These are phyloP conservation scores for Brassicogethes aeneus DNA, from an alignment of 2,888 invertebrate genomes.

Conservation along the genomic window DNA sequence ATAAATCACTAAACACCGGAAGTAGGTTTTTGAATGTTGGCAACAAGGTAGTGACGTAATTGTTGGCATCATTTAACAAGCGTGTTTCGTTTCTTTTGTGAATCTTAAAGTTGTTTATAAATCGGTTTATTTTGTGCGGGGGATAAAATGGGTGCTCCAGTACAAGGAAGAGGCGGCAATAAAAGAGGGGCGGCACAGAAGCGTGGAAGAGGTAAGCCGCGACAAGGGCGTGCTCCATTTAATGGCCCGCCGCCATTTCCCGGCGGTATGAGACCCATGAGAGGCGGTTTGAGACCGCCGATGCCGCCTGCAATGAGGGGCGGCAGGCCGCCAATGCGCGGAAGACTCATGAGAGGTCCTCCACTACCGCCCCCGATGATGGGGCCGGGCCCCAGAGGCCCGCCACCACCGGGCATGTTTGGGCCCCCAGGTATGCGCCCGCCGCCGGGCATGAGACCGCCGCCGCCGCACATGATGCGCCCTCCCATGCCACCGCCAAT, in stretches of 20 bases:
- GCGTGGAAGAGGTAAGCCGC: slow-evolving; percentile 20
- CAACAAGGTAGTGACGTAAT: too few relatives aligned
- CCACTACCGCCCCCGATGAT: slow-evolving; percentile 24
- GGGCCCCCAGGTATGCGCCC: slow-evolving; percentile 15
- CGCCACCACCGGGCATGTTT: slow-evolving; percentile 12
- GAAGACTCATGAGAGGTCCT: slow-evolving; percentile 21
- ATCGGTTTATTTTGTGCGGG: too few relatives aligned
- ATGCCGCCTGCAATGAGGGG: slow-evolving; percentile 25
- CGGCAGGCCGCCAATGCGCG: slow-evolving; percentile 16
- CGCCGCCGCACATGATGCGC: slow-evolving; percentile 26
- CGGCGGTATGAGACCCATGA: slow-evolving; percentile 21
- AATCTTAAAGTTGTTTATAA: too few relatives aligned
- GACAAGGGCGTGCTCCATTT: slow-evolving; percentile 21
- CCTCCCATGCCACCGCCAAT: slow-evolving; percentile 26
- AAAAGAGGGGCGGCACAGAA: slow-evolving; percentile 18
- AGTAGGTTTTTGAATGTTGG: too few relatives aligned
- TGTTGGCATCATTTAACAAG: too few relatives aligned
- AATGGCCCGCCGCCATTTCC: slow-evolving; percentile 20
- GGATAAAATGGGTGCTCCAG: slow-evolving; percentile 29
- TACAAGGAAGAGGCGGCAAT: slow-evolving; percentile 21
- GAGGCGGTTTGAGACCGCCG: slow-evolving; percentile 28
- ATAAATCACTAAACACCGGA: too few relatives aligned
- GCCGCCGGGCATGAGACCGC: slow-evolving; percentile 26
- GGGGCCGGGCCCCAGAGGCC: slow-evolving; percentile 21
- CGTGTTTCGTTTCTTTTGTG: too few relatives aligned